Base-by-base conservation (phyloP, 2,888 invertebrate species). In the Adelognathus sp. region DNA sequence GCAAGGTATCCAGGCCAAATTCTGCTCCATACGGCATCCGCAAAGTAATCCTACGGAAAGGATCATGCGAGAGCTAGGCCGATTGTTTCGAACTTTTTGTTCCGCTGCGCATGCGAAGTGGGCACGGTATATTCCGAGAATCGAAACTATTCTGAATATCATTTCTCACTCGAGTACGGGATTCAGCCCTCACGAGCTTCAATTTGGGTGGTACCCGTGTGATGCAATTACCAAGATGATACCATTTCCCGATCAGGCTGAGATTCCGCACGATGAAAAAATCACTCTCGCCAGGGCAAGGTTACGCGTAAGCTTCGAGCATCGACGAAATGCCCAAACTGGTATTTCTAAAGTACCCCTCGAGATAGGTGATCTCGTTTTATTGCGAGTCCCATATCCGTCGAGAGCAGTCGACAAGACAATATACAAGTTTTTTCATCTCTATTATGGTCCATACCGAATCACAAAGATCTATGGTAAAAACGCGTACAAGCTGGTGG, bases 31-130 rank as follows among this genome's bases (percentile, higher is more conserved):
- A 9, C 18, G 78, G 2, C 70, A 81, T 29, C 78, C 80, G 0
- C 78, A 81, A n/a, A 50, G 60, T 3, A 81, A 81, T 41, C 74
- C 71, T 1, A 54, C 67, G 1, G 74, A 81, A n/a, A 44, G 78
- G 0, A 36, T 79, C 0, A 81, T 81, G 80, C 31, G 75, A 9
- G 71, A 81, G 14, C 4, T 81, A 7, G 75, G 75, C 1, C 24
- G 75, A 11, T 50, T 81, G 4, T 75, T 77, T 29, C 18, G 80
- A 11, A 74, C 74, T 3, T 70, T 56, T 9, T 77, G 76, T 39
- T 16, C 69, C 7, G 52, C 56, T 0, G 63, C 46, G 31, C 76
- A 79, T 33, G 67, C 79, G 0, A 39, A 46, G 3, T 77, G 67
- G 79, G 70, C 70, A 1, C 33, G 60, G 36, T 29, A 31, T 36